Evolutionary conservation across 2,113 vertebrate species (phyloP).

Genomic region (Tursiops truncatus): DNA sequence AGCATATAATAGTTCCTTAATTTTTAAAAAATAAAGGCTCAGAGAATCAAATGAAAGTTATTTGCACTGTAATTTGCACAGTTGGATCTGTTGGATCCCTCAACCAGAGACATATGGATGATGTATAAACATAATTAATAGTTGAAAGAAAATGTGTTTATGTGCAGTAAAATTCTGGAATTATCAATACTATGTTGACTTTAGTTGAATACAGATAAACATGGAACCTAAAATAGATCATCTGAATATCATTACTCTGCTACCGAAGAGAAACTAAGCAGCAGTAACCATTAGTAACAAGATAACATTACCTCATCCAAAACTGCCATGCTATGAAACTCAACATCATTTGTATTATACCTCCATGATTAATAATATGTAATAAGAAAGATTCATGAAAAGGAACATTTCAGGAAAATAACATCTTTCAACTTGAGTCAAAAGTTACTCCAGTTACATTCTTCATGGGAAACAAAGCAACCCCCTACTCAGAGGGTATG

Average conservation of each 20-base stretch:
- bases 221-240: slow-evolving; percentile 27
- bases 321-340: background rate
- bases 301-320: slow-evolving; percentile 21
- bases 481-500: background rate
- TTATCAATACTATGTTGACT: slow-evolving; percentile 1
- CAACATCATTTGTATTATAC: slow-evolving; percentile 19
- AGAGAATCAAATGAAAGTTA: background rate
- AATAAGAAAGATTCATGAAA: background rate
- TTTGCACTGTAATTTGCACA: background rate
- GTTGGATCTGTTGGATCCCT: background rate
- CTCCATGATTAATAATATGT: background rate
- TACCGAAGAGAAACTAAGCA: slow-evolving; percentile 52
- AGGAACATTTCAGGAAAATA: slow-evolving; percentile 8
- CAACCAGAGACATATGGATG: background rate
- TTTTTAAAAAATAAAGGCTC: background rate
- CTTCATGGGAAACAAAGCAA: background rate
- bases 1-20: background rate
- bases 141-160: background rate
- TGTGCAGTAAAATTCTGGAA: background rate
- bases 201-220: slow-evolving; percentile 22
- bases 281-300: slow-evolving; percentile 59
- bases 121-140: background rate
- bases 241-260: slow-evolving; percentile 24
- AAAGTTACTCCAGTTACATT: background rate
- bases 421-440: background rate